A percentile compares a stretch with the other conserved stretches of the same genome.
Conservation (phyloP, 2,797 vertebrate species). For the Eospalax fontanierii region DNA sequence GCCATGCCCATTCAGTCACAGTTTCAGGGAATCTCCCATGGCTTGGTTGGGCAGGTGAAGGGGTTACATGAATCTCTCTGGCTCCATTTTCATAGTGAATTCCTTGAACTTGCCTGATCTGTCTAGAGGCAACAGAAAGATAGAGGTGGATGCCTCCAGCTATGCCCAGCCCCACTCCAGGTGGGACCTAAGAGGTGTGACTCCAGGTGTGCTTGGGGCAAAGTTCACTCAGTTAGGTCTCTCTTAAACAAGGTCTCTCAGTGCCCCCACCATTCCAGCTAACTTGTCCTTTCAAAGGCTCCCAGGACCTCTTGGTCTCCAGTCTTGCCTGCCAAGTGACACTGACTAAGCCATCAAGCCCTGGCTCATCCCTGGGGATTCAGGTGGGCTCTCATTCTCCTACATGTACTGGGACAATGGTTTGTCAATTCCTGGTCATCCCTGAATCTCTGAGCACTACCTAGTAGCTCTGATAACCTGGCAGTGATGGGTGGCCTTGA, state of each 20-base stretch:
- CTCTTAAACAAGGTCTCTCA: neutral
- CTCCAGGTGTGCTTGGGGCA: too few species aligned
- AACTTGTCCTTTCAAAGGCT: too few species aligned
- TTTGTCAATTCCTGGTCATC: neutral
- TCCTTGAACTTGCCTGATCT: neutral
- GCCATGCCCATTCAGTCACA: rapidly evolving
- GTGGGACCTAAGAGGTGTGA: neutral
- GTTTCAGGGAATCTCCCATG: neutral
- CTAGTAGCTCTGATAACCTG: neutral
- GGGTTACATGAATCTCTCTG: neutral
- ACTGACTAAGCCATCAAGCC: neutral
- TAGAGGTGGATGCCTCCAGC: neutral
- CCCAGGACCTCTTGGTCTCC: neutral
- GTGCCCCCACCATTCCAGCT: neutral
- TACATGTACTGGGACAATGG: neutral
- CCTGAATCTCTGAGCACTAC: neutral
- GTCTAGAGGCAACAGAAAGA: neutral
- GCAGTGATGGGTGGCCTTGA: neutral
- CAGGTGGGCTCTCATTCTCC: neutral
- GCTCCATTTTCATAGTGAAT: neutral
- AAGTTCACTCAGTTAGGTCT: too few species aligned
- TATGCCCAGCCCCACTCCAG: neutral
- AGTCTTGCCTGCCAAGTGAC: rapidly evolving
- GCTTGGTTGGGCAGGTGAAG: too few species aligned
- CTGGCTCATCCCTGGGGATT: neutral